A percentile compares a stretch with the other conserved stretches of the same genome.
Conservation (phyloP, 2,888 invertebrate species). For the Thymelicus lineola region DNA sequence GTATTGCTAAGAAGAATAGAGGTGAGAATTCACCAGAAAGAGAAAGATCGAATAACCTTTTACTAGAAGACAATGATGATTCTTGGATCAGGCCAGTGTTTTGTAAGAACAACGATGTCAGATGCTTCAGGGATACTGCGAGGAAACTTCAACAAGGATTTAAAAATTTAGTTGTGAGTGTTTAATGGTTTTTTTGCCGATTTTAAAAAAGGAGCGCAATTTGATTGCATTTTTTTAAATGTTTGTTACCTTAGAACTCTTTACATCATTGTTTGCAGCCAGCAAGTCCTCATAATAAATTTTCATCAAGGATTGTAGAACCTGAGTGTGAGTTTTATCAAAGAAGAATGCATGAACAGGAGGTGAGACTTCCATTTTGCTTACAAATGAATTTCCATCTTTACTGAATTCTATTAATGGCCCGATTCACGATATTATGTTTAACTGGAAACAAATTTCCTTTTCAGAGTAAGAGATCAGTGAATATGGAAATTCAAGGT, state of each 20-base stretch:
- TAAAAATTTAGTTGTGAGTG: constrained; percentile 4
- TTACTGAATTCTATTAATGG: constrained; percentile 24
- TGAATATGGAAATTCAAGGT: constrained; percentile 70
- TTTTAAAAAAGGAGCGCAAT: too few species aligned
- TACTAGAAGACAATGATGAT: constrained; percentile 33
- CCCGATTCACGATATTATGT: neutral
- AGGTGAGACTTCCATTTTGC: constrained; percentile 29
- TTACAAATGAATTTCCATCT: constrained; percentile 42
- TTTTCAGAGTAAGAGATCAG: constrained; percentile 57
- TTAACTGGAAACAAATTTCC: constrained; percentile 18
- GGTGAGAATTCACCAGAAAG: constrained; percentile 28
- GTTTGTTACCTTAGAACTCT: neutral
- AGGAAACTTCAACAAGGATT: constrained; percentile 47
- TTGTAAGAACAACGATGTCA: constrained; percentile 50
- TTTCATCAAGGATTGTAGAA: neutral
- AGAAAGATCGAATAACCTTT: constrained; percentile 45
- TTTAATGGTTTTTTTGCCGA: too few species aligned
- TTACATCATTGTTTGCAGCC: constrained; percentile 1
- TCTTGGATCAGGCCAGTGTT: constrained; percentile 42
- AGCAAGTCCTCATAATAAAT: neutral
- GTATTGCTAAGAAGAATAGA: neutral
- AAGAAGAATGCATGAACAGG: constrained; percentile 27
- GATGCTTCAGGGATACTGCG: constrained; percentile 50
- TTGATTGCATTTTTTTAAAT: neutral
- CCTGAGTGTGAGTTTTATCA: constrained; percentile 5